Evolutionary conservation across 2,797 vertebrate species (phyloP), one percentile per base, ranked within the genome.

Genomic region (Myotis daubentonii): DNA sequence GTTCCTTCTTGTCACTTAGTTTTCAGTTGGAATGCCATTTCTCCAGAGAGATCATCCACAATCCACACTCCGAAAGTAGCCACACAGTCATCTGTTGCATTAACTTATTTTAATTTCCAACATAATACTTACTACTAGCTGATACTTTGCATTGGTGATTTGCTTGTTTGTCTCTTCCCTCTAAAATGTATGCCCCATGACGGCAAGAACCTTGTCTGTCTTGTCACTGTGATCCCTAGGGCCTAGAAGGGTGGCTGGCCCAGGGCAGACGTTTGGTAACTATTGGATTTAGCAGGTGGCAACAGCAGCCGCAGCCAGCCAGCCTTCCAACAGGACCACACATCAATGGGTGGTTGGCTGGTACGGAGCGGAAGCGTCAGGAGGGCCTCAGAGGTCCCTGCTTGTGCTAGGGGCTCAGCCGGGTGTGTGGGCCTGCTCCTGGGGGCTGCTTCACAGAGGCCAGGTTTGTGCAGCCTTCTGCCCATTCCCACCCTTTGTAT

Each of bases 91-190:
- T 41, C 22, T n/a, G 11, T 80, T 86, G 74, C 8, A 47, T 72
- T 65, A 82, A 74, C 38, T 53, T 55, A 44, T 76, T 91, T 94
- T 72, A 47, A 53, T 93, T 87, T 93, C 76, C 44, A 75, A 57
- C 55, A 25, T 19, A 83, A 17, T 20, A 53, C 44, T 71, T 51
- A 78, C 25, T 60, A 74, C 25, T 15, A 79, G 71, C 74, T 53
- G 30, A 70, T 25, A 44, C 33, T 62, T 87, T 80, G 66, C 22
- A 12, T 65, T 79, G 57, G 79, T 65, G 36, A 84, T 51, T 80
- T 33, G 19, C 72, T 87, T 86, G 20, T 72, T 30, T 71, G 33
- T 47, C 47, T 86, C 71, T 85, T 65, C 28, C 68, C 49, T 65
- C 74, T 95, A 55, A 44, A 80, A 25, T 11, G 3, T 44, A 89